These are phyloP conservation scores for Pagrus major DNA, from an alignment of 2,113 vertebrate species.

Conservation along the genomic window DNA sequence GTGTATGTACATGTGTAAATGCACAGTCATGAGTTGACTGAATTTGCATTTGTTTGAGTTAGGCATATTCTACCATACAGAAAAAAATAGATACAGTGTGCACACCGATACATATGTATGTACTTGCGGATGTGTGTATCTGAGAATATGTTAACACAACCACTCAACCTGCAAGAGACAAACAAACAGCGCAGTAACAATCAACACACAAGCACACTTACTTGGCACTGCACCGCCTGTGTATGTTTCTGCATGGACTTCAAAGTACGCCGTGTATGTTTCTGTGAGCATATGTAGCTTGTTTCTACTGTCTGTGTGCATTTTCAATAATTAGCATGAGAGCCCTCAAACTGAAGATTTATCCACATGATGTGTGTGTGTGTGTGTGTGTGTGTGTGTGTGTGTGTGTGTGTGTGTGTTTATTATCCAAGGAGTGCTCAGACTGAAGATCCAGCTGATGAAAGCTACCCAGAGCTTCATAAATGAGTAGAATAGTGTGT, in stretches of 20 bases:
- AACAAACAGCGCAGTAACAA: neutral
- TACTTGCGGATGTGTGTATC: neutral
- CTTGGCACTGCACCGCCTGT: neutral
- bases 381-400: constrained; percentile 3
- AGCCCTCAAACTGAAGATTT: constrained; percentile 49
- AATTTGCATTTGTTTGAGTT: neutral
- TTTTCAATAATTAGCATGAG: constrained; percentile 41
- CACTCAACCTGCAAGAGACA: neutral
- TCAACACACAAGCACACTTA: neutral
- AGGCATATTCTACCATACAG: neutral
- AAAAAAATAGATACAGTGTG: neutral
- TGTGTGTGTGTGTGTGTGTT: constrained; percentile 18
- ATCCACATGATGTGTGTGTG: constrained; percentile 7
- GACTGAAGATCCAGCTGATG: constrained; percentile 64
- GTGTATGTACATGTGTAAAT: too few species aligned
- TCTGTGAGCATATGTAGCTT: constrained; percentile 1
- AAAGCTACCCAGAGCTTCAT: constrained; percentile 67
- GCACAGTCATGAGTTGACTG: neutral
- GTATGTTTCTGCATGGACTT: neutral
- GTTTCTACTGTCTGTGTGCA: neutral
- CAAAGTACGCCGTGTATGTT: constrained; percentile 17
- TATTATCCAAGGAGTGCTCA: constrained; percentile 58
- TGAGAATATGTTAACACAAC: neutral
- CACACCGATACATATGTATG: neutral
- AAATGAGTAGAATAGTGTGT: constrained; percentile 46